Evolutionary conservation across 2,113 vertebrate genomes (phyloP).

Genomic region (Cyanistes caeruleus): DNA sequence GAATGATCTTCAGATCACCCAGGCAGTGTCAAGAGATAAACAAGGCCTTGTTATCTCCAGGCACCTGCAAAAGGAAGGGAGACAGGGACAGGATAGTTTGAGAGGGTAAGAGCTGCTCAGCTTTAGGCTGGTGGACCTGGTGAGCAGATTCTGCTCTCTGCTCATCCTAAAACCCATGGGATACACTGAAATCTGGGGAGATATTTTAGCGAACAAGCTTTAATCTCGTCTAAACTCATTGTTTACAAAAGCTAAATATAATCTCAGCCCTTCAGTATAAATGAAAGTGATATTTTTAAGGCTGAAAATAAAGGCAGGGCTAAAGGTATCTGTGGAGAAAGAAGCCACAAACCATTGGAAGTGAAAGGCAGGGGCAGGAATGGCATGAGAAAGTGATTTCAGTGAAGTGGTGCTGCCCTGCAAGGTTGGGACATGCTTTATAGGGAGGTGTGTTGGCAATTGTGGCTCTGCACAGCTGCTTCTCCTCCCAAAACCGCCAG

Average conservation of each 20-base stretch:
- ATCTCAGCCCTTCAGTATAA: neutral
- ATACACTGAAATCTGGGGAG: neutral
- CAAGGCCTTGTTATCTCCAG: neutral
- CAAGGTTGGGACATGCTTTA: neutral
- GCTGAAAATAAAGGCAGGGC: neutral
- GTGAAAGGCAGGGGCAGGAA: neutral
- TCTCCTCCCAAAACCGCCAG: neutral
- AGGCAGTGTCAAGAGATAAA: neutral
- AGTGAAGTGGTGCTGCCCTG: neutral
- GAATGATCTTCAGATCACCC: neutral
- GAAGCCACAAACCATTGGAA: neutral
- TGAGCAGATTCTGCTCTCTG: neutral
- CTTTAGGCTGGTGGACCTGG: neutral
- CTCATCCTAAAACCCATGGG: neutral
- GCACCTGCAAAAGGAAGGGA: neutral
- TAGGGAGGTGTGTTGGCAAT: neutral
- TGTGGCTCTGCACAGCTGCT: neutral
- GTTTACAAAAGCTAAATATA: neutral
- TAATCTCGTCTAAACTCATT: neutral
- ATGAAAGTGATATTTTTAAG: neutral
- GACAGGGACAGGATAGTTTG: neutral
- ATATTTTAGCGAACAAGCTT: neutral
- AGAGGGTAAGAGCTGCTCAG: neutral
- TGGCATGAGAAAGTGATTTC: neutral
- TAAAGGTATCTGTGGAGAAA: neutral